Conservation (phyloP, 2,888 invertebrate genomes). For the Tetheella fluctuosa region DNA sequence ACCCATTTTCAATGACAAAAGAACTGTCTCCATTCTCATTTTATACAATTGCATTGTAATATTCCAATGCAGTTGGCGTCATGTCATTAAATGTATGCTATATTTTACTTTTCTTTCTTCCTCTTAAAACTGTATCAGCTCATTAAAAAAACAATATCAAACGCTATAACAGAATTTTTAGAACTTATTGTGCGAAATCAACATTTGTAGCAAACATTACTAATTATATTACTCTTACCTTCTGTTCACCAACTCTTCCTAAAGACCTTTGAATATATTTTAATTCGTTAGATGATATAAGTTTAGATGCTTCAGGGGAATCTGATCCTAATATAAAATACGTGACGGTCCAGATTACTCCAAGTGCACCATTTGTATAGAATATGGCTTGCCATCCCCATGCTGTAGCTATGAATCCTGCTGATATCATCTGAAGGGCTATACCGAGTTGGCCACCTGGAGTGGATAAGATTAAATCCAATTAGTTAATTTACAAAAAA, state of each 20-base stretch:
- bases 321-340: conserved; percentile 87
- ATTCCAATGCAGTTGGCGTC: neutral
- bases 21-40: no score
- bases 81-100: neutral
- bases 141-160: no score
- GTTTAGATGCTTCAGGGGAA: conserved; percentile 84
- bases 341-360: conserved; percentile 84
- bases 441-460: conserved; percentile 91
- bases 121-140: no score
- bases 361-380: conserved; percentile 88
- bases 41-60: neutral
- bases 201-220: no score
- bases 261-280: conserved; percentile 86
- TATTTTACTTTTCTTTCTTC: no score
- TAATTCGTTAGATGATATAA: conserved; percentile 86
- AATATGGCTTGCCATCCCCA: conserved; percentile 92
- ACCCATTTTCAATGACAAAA: neutral
- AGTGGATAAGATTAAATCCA: neutral
- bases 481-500: neutral
- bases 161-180: no score
- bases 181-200: no score
- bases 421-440: conserved; percentile 88
- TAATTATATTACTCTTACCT: conserved; percentile 48
- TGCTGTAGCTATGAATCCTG: conserved; percentile 87
- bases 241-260: conserved; percentile 66